These are phyloP conservation scores for Lycophotia porphyrea DNA, from an alignment of 2,888 invertebrate species.

Conservation along the genomic window DNA sequence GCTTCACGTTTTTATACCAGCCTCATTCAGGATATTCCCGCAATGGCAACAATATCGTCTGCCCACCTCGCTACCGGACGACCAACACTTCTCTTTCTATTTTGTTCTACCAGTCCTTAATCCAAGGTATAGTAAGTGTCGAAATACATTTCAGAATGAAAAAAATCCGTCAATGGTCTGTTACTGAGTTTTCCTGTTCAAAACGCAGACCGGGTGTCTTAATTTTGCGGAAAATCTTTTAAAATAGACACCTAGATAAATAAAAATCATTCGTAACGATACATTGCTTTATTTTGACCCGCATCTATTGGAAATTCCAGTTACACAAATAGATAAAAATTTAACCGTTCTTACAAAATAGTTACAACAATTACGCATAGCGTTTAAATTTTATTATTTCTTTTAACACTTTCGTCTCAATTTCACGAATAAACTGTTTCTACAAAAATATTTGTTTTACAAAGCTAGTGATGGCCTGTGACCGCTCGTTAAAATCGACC, in stretches of 20 bases:
- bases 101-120: background rate
- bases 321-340: conserved; percentile 19
- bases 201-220: background rate
- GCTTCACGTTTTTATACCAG: no score
- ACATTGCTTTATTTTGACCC: background rate
- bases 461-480: conserved; percentile 32
- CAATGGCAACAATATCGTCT: no score
- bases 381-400: conserved; percentile 10
- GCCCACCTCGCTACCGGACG: no score
- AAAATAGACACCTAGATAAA: background rate
- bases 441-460: conserved; percentile 40
- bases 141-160: background rate
- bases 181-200: background rate
- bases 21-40: no score
- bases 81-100: no score
- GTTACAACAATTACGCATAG: conserved; percentile 19
- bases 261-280: conserved; percentile 2
- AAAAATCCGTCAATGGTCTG: background rate
- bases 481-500: conserved; percentile 50
- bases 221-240: background rate
- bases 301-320: conserved; percentile 23
- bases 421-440: conserved; percentile 38
- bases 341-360: conserved; percentile 37
- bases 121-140: background rate
- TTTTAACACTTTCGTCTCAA: conserved; percentile 38